Percentiles rank a stretch among this genome's conserved stretches.
These are phyloP conservation scores for Platerodrilus igneus DNA, from an alignment of 2,888 invertebrate genomes.

Conservation along the genomic window DNA sequence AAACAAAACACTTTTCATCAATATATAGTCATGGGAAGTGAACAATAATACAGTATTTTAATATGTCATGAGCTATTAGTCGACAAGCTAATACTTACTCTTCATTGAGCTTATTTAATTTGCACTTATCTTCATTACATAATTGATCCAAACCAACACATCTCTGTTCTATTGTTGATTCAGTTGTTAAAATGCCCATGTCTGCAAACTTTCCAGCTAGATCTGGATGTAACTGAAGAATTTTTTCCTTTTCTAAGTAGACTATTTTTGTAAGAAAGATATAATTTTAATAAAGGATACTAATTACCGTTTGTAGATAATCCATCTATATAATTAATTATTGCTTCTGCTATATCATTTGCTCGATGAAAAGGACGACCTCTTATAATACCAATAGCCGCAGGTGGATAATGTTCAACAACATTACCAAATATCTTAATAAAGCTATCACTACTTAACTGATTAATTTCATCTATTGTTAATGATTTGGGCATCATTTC, in stretches of 20 bases:
- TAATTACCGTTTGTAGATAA: conserved; percentile 51
- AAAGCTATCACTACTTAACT: conserved; percentile 52
- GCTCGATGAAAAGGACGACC: conserved; percentile 53
- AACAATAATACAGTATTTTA: too few relatives aligned
- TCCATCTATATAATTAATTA: conserved; percentile 54
- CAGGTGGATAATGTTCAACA: conserved; percentile 57
- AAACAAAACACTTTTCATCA: too few relatives aligned
- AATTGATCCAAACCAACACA: conserved; percentile 54
- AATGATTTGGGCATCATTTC: too few relatives aligned
- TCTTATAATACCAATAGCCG: conserved; percentile 50
- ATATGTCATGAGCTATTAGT: too few relatives aligned
- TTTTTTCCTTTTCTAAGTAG: conserved; percentile 51
- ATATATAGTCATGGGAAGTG: too few relatives aligned
- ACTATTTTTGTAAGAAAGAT: conserved; percentile 10
- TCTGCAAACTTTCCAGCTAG: conserved; percentile 57
- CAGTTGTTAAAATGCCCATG: conserved; percentile 53
- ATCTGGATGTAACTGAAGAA: conserved; percentile 61
- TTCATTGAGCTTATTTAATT: conserved; percentile 49
- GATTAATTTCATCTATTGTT: conserved; percentile 54
- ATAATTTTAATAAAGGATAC: not conserved
- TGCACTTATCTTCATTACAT: conserved; percentile 51
- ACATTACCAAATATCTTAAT: conserved; percentile 58
- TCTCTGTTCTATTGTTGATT: conserved; percentile 57
- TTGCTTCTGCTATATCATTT: conserved; percentile 51
- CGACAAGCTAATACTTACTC: conserved; percentile 27